Evolutionary conservation across 2,797 vertebrate species (phyloP).

Genomic region (Antennarius maculatus): DNA sequence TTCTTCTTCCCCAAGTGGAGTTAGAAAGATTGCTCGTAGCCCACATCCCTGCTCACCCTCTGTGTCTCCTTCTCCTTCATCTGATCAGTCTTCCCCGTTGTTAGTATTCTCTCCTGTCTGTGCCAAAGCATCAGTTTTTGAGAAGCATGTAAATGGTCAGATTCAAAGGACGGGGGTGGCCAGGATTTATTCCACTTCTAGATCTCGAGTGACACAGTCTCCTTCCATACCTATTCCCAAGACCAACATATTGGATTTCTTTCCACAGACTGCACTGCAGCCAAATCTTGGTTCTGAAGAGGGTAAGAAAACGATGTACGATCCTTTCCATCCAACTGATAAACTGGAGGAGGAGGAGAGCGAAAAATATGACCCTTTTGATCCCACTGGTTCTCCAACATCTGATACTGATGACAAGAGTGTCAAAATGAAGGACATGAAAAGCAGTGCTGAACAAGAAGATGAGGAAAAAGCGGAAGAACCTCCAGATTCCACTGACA

Average conservation of each 20-base stretch:
- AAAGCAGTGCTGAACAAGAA: conserved; percentile 34
- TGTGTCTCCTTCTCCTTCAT: conserved; percentile 74
- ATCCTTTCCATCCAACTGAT: conserved; percentile 90
- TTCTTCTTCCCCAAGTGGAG: conserved; percentile 55
- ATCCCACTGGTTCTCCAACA: conserved; percentile 92
- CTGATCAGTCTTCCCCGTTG: conserved; percentile 69
- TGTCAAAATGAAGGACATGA: conserved; percentile 22
- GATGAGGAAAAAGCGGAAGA: conserved; percentile 62
- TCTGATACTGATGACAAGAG: conserved; percentile 62
- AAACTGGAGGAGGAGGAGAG: conserved; percentile 77
- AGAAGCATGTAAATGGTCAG: conserved; percentile 62
- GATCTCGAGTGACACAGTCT: conserved; percentile 50
- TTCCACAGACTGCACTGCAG: conserved; percentile 44
- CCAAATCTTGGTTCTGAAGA: conserved; percentile 53
- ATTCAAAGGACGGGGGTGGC: conserved; percentile 41
- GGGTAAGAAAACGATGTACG: conserved; percentile 83
- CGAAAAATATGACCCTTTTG: conserved; percentile 95
- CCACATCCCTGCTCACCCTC: conserved; percentile 68
- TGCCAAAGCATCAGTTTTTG: conserved; percentile 53
- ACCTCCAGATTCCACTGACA: conserved; percentile 78
- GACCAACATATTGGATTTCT: conserved; percentile 36
- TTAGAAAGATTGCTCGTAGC: conserved; percentile 68
- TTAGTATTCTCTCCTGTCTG: conserved; percentile 74
- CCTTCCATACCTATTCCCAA: conserved; percentile 28
- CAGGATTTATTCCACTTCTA: conserved; percentile 78